These are phyloP conservation scores for Girardinus metallicus DNA, from an alignment of 2,797 vertebrate genomes.

Conservation along the genomic window DNA sequence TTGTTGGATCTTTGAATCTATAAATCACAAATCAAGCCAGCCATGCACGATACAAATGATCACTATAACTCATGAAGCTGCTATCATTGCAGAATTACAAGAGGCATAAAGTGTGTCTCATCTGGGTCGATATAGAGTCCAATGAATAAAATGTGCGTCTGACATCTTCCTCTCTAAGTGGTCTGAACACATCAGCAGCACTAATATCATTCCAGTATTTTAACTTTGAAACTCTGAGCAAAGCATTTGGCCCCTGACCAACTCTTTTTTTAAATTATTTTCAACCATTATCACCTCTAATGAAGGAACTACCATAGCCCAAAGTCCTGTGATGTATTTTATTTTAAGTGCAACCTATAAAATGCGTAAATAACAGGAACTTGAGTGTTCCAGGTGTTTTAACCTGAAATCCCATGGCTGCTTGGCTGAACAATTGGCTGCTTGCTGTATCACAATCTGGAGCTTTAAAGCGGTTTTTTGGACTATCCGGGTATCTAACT, in stretches of 20 bases:
- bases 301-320: neutral
- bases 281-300: neutral
- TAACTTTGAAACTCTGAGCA: neutral
- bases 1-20: neutral
- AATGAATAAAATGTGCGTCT: neutral
- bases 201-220: neutral
- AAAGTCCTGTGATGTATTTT: neutral
- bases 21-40: neutral
- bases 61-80: neutral
- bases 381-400: neutral
- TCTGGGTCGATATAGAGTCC: neutral
- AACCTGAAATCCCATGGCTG: neutral
- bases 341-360: neutral
- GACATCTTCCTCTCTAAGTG: neutral
- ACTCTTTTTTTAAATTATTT: neutral
- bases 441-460: neutral
- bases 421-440: neutral
- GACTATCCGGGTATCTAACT: neutral
- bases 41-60: neutral
- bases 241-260: neutral
- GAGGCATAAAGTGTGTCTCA: neutral
- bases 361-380: neutral
- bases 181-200: neutral
- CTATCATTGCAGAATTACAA: constrained; percentile 4
- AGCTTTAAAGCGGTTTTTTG: neutral